Base-by-base conservation (phyloP, 2,113 vertebrate genomes). In the Hippocampus abdominalis region DNA sequence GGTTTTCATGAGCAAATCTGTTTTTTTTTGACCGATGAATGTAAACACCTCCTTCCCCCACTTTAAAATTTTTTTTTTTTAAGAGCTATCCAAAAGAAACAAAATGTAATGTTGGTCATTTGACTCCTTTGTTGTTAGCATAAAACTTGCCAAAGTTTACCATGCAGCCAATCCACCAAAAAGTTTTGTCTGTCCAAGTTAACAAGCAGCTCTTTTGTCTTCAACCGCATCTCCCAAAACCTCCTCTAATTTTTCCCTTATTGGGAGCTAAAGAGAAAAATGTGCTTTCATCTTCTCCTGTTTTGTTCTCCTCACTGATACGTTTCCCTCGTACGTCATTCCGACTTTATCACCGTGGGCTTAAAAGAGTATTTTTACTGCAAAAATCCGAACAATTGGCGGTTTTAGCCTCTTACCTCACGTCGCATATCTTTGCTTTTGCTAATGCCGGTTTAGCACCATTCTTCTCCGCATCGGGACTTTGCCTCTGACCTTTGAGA, bases 341-440 rank as follows among this genome's bases (percentile, higher is more conserved):
- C 13, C 32, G 57, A 57, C 8, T 18, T 63, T 46, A 20, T 70
- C 32, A 42, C 57, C 68, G 5, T 16, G 2, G 18, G 57, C 66
- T 69, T 79, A 69, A 79, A 66, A 32, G 32, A 25, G 70, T 64
- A 75, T 75, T 75, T 81, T 66, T 64, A 64, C 42, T 54, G 27
- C 27, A 48, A 27, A 63, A 66, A 67, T 59, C 61, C 48, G 27
- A 72, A 40, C 15, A n/a, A n/a, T 56, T 4, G 10, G 63, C 73
- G 11, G 40, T 6, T 78, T 73, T 80, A 73, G 57, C 57, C 49
- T 60, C 63, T 42, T 57, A 62, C 20, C 44, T 61, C 27, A 18
- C 29, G 8, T 69, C 46, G 64, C 32, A 16, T 48, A 27, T 65
- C 10, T 59, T 65, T 54, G 57, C 36, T 71, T 25, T 51, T 18